Conservation (phyloP, 2,797 vertebrate genomes). For the Lithobates pipiens region DNA sequence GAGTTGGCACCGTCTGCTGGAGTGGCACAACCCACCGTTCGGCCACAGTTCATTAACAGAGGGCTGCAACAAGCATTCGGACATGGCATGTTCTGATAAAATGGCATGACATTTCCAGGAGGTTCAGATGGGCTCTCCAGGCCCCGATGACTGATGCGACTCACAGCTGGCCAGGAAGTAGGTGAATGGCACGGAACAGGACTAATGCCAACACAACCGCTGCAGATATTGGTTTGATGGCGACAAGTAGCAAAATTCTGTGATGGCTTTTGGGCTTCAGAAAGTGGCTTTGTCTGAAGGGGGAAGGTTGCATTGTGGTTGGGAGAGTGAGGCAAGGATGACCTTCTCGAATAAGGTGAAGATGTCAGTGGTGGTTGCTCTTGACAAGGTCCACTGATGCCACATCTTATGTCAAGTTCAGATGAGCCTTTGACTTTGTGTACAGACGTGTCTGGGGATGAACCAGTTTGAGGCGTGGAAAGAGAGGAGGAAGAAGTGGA, state of each 20-base stretch:
- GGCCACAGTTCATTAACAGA: conserved; percentile 67
- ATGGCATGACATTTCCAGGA: conserved; percentile 68
- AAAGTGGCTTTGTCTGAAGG: conserved; percentile 65
- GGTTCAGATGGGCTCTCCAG: conserved; percentile 54
- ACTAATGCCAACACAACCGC: conserved; percentile 70
- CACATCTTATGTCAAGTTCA: conserved; percentile 62
- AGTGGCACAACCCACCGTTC: conserved; percentile 61
- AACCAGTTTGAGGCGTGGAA: conserved; percentile 69
- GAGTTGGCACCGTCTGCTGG: conserved; percentile 59
- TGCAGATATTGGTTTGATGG: conserved; percentile 74
- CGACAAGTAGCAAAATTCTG: conserved; percentile 66
- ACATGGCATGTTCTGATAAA: conserved; percentile 67
- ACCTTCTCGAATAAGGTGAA: conserved; percentile 60
- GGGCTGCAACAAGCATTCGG: conserved; percentile 72
- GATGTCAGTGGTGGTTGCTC: conserved; percentile 63
- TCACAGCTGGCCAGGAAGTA: conserved; percentile 73
- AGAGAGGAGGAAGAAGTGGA: conserved; percentile 71
- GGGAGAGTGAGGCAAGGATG: conserved; percentile 64
- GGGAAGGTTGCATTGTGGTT: conserved; percentile 68
- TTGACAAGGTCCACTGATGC: conserved; percentile 56
- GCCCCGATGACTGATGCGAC: conserved; percentile 60
- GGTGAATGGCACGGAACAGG: conserved; percentile 69
- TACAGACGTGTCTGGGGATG: conserved; percentile 70
- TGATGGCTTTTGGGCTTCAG: conserved; percentile 78
- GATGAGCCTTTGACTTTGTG: conserved; percentile 65